A percentile compares a stretch with the other conserved stretches of the same genome.
These are phyloP conservation scores for Ibidorhyncha struthersii DNA, from an alignment of 2,113 vertebrate species.

Conservation along the genomic window DNA sequence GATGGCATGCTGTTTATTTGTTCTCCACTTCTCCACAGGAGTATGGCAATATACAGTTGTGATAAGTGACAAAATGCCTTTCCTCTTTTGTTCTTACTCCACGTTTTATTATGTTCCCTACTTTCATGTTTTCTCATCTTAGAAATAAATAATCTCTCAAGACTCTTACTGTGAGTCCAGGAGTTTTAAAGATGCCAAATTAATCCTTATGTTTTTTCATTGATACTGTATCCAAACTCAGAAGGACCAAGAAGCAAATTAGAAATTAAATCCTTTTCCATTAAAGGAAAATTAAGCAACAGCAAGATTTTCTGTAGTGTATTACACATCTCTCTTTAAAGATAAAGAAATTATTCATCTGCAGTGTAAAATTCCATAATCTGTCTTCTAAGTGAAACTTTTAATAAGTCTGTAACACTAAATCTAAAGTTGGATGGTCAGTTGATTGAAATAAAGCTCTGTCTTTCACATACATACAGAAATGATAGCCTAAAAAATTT, in stretches of 20 bases:
- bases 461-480: not conserved
- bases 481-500: not conserved
- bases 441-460: not conserved
- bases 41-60: not conserved
- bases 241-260: not conserved
- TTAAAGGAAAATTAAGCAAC: not conserved
- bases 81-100: not conserved
- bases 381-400: not conserved
- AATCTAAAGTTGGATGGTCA: not conserved
- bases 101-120: not conserved
- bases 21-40: not conserved
- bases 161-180: not conserved
- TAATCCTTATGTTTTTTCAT: not conserved
- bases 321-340: not conserved
- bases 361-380: not conserved
- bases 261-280: not conserved
- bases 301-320: not conserved
- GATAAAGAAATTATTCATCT: not conserved
- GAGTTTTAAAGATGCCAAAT: not conserved
- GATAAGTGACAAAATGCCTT: not conserved
- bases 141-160: not conserved
- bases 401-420: not conserved
- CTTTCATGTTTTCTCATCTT: not conserved
- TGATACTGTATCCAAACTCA: not conserved
- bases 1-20: conserved; percentile 26